A percentile compares a stretch with the other conserved stretches of the same genome.
Conservation (phyloP, 1,140 invertebrate genomes). For the Bilobella aurantiaca region DNA sequence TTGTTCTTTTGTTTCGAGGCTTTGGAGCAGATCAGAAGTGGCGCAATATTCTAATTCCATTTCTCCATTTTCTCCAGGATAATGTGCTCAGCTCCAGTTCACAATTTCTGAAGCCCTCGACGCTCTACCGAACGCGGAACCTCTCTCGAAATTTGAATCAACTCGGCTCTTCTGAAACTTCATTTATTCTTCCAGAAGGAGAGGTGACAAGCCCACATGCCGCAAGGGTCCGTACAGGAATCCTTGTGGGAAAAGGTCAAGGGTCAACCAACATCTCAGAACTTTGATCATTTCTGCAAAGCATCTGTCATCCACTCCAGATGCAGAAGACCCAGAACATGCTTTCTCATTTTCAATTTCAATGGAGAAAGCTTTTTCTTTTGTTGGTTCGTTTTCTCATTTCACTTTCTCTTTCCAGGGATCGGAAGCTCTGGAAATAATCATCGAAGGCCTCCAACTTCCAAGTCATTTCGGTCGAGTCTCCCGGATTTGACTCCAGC, state of each 20-base stretch:
- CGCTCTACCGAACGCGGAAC: slow-evolving; percentile 32
- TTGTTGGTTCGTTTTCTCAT: not conserved
- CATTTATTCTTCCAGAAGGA: slow-evolving; percentile 20
- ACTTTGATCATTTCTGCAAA: too few species aligned
- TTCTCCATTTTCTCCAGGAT: slow-evolving; percentile 23
- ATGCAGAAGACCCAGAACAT: too few species aligned
- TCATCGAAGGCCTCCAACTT: not conserved
- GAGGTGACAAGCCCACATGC: not conserved
- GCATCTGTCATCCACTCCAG: too few species aligned
- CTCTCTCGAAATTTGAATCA: slow-evolving; percentile 32
- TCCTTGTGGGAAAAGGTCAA: not conserved
- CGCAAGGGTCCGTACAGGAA: too few species aligned
- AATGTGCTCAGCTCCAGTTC: slow-evolving; percentile 28
- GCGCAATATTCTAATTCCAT: too few species aligned
- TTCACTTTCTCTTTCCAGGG: not conserved
- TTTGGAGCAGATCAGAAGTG: too few species aligned
- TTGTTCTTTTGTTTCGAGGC: too few species aligned
- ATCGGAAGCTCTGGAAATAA: not conserved
- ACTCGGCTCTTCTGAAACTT: slow-evolving; percentile 30
- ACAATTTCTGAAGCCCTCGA: slow-evolving; percentile 32
- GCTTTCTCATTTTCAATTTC: too few species aligned
- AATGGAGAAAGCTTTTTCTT: not conserved
- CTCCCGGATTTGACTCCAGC: slow-evolving; percentile 24
- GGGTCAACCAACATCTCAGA: too few species aligned
- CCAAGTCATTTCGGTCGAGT: slow-evolving; percentile 27